Conservation (phyloP, 2,888 invertebrate species). For the Baronia brevicornis region DNA sequence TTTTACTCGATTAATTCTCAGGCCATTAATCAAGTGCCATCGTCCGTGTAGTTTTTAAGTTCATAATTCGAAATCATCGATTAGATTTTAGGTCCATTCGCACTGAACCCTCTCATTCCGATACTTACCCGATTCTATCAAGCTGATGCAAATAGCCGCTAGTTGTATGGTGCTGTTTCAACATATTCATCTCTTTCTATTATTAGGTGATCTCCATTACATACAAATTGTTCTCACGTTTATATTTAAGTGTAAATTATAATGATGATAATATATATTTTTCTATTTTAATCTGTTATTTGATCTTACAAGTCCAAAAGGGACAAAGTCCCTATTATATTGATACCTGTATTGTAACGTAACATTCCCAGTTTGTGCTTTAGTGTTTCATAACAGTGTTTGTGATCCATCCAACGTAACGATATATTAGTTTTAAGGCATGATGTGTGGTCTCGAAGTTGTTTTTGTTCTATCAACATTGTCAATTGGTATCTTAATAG, state of each 20-base stretch:
- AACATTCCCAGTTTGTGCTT: constrained; percentile 73
- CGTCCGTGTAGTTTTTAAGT: constrained; percentile 63
- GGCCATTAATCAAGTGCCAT: constrained; percentile 75
- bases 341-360: constrained; percentile 72
- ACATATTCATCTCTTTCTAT: constrained; percentile 39
- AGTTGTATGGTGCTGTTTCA: constrained; percentile 53
- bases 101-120: constrained; percentile 18
- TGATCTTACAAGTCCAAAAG: constrained; percentile 28
- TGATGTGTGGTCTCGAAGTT: constrained; percentile 58
- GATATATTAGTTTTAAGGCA: constrained; percentile 61
- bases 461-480: constrained; percentile 24
- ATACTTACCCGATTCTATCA: constrained; percentile 20
- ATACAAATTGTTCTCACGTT: constrained; percentile 50
- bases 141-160: constrained; percentile 39
- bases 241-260: constrained; percentile 45
- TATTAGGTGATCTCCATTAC: constrained; percentile 66
- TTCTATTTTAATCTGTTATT: constrained; percentile 52
- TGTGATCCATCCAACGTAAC: constrained; percentile 71
- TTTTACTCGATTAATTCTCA: constrained; percentile 74
- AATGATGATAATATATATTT: no score
- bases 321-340: constrained; percentile 49
- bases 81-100: constrained; percentile 38
- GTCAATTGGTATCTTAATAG: constrained; percentile 50
- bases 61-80: constrained; percentile 52
- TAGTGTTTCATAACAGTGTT: constrained; percentile 65